Percentiles rank a stretch among this genome's conserved stretches.
These are phyloP conservation scores for Eremophila alpestris DNA, from an alignment of 2,797 vertebrate genomes.

Conservation along the genomic window DNA sequence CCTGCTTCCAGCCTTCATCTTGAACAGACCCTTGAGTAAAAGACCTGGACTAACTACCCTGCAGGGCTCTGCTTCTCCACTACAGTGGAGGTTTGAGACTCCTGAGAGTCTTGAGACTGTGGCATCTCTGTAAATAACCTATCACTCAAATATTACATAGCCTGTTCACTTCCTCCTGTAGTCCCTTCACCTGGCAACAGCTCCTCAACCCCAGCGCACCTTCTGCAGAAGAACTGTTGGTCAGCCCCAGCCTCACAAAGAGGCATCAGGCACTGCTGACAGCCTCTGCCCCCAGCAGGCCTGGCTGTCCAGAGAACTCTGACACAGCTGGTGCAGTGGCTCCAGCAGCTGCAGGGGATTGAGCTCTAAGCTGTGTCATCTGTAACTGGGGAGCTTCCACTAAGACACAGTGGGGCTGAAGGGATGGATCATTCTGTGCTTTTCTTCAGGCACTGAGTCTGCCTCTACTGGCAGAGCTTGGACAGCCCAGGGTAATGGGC, in stretches of 20 bases:
- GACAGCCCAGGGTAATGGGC: not conserved
- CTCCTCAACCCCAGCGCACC: not conserved
- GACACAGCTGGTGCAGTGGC: not conserved
- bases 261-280: not conserved
- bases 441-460: not conserved
- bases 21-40: not conserved
- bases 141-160: fast-evolving
- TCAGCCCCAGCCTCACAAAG: not conserved
- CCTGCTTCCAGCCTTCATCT: not conserved
- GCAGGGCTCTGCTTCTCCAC: not conserved
- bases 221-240: not conserved
- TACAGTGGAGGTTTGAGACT: not conserved
- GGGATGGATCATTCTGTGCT: not conserved
- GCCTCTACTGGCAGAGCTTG: not conserved
- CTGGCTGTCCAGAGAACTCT: not conserved
- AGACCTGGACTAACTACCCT: not conserved
- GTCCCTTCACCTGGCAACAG: not conserved
- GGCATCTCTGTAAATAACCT: not conserved
- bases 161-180: not conserved
- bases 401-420: not conserved
- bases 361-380: not conserved
- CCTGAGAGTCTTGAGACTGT: not conserved
- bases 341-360: not conserved
- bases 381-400: not conserved
- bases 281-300: not conserved